Conservation (phyloP, 2,888 invertebrate species). For the Pristionchus maxplancki region DNA sequence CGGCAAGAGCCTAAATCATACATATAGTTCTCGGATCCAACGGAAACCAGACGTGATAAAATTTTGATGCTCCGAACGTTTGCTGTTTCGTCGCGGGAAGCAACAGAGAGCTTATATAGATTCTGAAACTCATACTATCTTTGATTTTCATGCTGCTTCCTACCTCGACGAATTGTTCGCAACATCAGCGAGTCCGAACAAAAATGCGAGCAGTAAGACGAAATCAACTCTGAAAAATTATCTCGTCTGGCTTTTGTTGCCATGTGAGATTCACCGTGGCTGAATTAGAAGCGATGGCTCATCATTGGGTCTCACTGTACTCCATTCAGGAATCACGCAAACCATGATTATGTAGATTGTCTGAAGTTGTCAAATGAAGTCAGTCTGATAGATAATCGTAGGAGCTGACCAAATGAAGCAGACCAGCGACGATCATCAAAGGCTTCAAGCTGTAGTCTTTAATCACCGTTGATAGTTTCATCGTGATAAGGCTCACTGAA, state of each 20-base stretch:
- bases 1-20: background rate
- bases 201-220: background rate
- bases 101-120: background rate
- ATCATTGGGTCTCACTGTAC: background rate
- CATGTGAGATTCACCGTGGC: background rate
- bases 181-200: background rate
- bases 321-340: background rate
- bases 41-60: background rate
- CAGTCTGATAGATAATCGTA: background rate
- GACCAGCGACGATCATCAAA: background rate
- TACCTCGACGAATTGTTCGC: background rate
- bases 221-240: background rate
- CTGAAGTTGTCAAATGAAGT: background rate
- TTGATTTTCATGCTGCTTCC: background rate
- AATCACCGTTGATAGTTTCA: background rate
- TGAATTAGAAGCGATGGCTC: background rate
- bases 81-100: background rate
- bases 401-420: background rate
- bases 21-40: background rate
- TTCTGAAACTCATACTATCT: background rate
- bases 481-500: constrained; percentile 28
- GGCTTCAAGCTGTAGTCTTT: background rate
- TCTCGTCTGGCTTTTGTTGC: too few species aligned
- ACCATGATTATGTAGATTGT: background rate
- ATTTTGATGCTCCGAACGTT: background rate